phyloP scores from a whole-genome alignment of 2,113 vertebrate genomes.

The Charadrius vociferus region DNA sequence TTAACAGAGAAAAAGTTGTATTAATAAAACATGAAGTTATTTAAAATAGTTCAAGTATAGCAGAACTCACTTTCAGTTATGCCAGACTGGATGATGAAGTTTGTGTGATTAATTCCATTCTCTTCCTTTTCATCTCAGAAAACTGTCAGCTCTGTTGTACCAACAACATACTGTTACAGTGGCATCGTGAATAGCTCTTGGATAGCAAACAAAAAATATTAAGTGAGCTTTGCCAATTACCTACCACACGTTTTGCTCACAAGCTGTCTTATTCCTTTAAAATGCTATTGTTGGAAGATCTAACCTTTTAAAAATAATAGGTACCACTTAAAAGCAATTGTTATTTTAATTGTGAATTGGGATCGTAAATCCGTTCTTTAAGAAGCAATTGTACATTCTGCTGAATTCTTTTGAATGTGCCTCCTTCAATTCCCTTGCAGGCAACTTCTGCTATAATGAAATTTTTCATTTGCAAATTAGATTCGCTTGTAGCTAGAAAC shows the following conservation, averaged over 20 bases:
- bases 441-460: conserved; percentile 64
- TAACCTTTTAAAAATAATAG: conserved; percentile 72
- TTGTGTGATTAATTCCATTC: conserved; percentile 63
- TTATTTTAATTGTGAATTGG: conserved; percentile 70
- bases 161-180: conserved; percentile 64
- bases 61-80: conserved; percentile 49
- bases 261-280: conserved; percentile 38
- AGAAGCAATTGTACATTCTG: conserved; percentile 32
- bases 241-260: conserved; percentile 55
- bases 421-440: conserved; percentile 67
- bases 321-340: conserved; percentile 67
- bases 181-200: conserved; percentile 62
- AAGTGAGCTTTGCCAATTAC: conserved; percentile 71
- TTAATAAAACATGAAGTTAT: conserved; percentile 58
- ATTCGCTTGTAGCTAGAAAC: conserved; percentile 71
- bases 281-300: conserved; percentile 43
- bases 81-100: conserved; percentile 69
- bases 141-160: conserved; percentile 68
- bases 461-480: conserved; percentile 78
- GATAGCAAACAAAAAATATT: conserved; percentile 66
- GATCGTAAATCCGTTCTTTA: conserved; percentile 68
- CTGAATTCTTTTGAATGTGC: conserved; percentile 39
- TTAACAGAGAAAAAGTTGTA: conserved; percentile 14
- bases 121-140: conserved; percentile 65
- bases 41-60: conserved; percentile 45